Conservation (phyloP, 2,888 invertebrate genomes). For the Amphipoea lucens region DNA sequence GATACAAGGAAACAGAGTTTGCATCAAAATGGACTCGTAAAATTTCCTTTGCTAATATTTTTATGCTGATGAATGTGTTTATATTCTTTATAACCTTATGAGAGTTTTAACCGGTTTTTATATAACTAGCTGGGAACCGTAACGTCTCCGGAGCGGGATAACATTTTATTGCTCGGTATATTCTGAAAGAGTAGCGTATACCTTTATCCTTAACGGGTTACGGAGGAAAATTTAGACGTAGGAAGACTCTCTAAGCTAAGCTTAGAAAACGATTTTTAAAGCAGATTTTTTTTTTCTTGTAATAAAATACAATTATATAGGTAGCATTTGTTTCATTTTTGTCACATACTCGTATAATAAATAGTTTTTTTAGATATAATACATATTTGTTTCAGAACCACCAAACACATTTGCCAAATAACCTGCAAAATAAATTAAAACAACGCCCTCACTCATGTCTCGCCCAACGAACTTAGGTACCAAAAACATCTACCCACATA, state of each 20-base stretch:
- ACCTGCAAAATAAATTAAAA: not conserved
- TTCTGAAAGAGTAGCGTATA: not conserved
- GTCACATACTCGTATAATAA: not conserved
- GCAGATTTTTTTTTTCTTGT: too few species aligned
- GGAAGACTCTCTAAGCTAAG: not conserved
- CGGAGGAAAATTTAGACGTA: not conserved
- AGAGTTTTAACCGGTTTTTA: slow-evolving; percentile 25
- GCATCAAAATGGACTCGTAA: slow-evolving; percentile 57
- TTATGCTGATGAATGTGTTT: slow-evolving; percentile 60
- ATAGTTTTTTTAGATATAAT: not conserved
- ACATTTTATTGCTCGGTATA: slow-evolving; percentile 40
- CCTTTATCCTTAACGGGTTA: slow-evolving; percentile 23
- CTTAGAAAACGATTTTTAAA: not conserved
- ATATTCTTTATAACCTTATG: slow-evolving; percentile 35
- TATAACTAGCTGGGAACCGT: slow-evolving; percentile 18
- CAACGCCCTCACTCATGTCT: too few species aligned
- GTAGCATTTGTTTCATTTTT: not conserved
- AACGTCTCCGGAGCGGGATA: slow-evolving; percentile 35
- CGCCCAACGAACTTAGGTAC: not conserved
- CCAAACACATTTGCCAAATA: not conserved
- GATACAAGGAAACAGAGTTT: slow-evolving; percentile 55
- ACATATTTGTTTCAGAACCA: not conserved
- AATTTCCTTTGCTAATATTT: slow-evolving; percentile 58
- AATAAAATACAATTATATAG: not conserved
- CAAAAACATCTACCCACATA: not conserved